Conservation (phyloP, 2,113 vertebrate species). For the Clarias magur region DNA sequence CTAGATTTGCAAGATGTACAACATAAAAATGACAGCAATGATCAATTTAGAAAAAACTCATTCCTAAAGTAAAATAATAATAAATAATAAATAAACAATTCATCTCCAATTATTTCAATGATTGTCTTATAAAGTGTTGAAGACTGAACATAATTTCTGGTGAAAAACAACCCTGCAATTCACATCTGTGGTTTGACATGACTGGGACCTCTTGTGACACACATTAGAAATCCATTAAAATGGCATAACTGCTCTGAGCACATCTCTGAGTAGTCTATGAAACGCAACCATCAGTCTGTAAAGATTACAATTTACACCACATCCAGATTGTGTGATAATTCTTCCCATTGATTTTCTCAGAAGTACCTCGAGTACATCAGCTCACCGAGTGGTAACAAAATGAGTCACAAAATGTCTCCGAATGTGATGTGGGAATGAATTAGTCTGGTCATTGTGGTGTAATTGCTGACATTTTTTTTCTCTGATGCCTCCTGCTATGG, state of each 20-base stretch:
- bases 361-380: conserved; percentile 34
- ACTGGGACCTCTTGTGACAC: neutral
- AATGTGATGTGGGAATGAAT: conserved; percentile 33
- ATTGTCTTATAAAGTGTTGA: too few relatives aligned
- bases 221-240: neutral
- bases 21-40: too few relatives aligned
- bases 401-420: conserved; percentile 27
- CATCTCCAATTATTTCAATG: too few relatives aligned
- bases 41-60: too few relatives aligned
- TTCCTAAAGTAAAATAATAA: too few relatives aligned
- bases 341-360: conserved; percentile 37
- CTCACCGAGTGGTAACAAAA: conserved; percentile 20
- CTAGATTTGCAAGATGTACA: too few relatives aligned
- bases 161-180: conserved; percentile 25
- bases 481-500: conserved; percentile 14
- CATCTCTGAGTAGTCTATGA: conserved; percentile 24
- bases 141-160: neutral
- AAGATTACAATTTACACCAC: conserved; percentile 44
- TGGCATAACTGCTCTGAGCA: neutral
- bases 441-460: conserved; percentile 45
- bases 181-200: conserved; percentile 56
- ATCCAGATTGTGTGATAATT: conserved; percentile 36
- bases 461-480: conserved; percentile 39
- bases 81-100: too few relatives aligned
- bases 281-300: conserved; percentile 21